These are phyloP conservation scores for Thalassarche chlororhynchos DNA, from an alignment of 2,113 vertebrate species.

Conservation along the genomic window DNA sequence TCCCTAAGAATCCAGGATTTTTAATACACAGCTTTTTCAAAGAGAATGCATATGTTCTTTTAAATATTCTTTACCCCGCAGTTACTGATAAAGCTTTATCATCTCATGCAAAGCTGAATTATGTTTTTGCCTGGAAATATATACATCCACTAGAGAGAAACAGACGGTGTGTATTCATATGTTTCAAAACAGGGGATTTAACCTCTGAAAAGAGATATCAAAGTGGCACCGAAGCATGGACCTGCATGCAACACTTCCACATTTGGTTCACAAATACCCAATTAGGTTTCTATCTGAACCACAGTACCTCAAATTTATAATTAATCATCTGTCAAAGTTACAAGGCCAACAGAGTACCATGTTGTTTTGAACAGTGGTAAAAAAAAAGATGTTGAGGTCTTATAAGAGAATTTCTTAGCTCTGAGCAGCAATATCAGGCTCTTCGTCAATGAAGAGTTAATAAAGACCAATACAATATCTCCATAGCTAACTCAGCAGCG, in stretches of 20 bases:
- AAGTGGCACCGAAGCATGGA: background rate
- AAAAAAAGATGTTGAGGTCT: background rate
- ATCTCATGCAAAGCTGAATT: background rate
- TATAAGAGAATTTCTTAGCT: background rate
- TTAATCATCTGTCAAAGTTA: conserved; percentile 64
- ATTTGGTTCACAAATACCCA: conserved; percentile 69
- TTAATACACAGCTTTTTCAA: background rate
- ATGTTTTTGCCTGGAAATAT: background rate
- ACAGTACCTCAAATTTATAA: conserved; percentile 60
- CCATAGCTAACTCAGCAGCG: background rate
- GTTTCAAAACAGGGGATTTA: conserved; percentile 42
- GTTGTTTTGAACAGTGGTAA: conserved; percentile 8
- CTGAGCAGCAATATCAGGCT: background rate
- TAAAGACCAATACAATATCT: background rate
- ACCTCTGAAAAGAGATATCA: conserved; percentile 68
- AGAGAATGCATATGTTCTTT: background rate
- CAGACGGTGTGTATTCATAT: background rate
- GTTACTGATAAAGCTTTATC: conserved; percentile 5
- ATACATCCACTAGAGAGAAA: background rate
- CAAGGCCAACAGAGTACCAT: conserved; percentile 4
- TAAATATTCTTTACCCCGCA: background rate
- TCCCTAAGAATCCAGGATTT: background rate
- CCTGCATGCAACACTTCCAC: conserved; percentile 29
- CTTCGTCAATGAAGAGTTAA: background rate
- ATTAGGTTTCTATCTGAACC: conserved; percentile 57